Evolutionary conservation across 2,797 vertebrate genomes (phyloP).

Genomic region (Pygocentrus nattereri): DNA sequence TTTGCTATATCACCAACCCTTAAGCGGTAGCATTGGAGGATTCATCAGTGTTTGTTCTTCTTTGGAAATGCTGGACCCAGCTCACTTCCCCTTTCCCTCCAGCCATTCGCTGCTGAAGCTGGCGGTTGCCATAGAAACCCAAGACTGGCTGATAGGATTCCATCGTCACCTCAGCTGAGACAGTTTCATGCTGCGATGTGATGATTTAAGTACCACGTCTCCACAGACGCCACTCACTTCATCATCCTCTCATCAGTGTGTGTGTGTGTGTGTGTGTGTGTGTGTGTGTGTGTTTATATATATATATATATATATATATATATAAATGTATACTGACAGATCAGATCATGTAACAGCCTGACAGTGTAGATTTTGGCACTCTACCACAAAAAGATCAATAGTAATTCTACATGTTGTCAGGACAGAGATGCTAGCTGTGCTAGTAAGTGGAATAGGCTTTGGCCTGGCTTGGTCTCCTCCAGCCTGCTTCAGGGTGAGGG

Average conservation of each 20-base stretch:
- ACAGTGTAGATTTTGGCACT: conserved; percentile 12
- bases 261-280: conserved; percentile 12
- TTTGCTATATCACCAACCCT: background rate
- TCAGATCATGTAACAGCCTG: background rate
- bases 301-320: conserved; percentile 25
- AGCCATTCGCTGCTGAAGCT: conserved; percentile 25
- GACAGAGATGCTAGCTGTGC: background rate
- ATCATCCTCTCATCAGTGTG: conserved; percentile 33
- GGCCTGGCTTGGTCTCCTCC: background rate
- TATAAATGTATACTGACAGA: background rate
- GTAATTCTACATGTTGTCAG: background rate
- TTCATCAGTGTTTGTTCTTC: conserved; percentile 12
- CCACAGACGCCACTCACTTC: conserved; percentile 41
- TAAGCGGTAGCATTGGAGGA: background rate
- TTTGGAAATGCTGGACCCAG: conserved; percentile 2
- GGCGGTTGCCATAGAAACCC: conserved; percentile 57
- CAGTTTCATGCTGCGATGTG: conserved; percentile 46
- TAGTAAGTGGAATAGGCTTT: background rate
- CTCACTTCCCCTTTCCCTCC: conserved; percentile 36
- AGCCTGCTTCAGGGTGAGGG: background rate
- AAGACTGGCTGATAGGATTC: conserved; percentile 46
- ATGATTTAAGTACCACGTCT: conserved; percentile 48
- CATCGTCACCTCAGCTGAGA: conserved; percentile 50
- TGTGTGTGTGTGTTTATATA: background rate
- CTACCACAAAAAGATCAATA: background rate